Percentiles rank a stretch among this genome's conserved stretches.
phyloP scores from a whole-genome alignment of 2,113 vertebrate genomes.

The Leptodactylus fuscus region DNA sequence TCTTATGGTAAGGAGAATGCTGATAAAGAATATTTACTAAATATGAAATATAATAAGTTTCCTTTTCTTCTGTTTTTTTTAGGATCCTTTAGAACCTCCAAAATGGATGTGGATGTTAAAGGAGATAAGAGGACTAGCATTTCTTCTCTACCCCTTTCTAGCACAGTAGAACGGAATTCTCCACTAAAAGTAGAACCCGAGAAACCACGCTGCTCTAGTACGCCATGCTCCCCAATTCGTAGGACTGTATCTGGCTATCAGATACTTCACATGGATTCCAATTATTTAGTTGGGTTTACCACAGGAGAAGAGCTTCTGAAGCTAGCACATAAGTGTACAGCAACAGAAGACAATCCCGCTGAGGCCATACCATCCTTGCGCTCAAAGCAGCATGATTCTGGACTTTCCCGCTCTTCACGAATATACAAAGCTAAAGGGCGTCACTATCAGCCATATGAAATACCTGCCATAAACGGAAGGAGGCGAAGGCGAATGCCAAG shows the following conservation, averaged over 20 bases:
- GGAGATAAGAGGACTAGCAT: conserved; percentile 82
- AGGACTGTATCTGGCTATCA: conserved; percentile 89
- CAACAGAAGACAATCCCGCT: conserved; percentile 76
- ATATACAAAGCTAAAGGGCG: conserved; percentile 87
- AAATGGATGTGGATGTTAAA: conserved; percentile 91
- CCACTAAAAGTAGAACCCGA: conserved; percentile 79
- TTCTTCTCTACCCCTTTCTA: conserved; percentile 79
- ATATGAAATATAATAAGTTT: neutral
- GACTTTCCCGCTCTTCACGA: conserved; percentile 81
- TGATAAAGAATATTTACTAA: neutral
- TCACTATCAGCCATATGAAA: conserved; percentile 94
- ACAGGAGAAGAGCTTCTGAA: conserved; percentile 95
- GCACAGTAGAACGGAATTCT: conserved; percentile 75
- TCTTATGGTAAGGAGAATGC: no score
- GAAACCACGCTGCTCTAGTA: conserved; percentile 92
- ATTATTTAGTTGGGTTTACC: conserved; percentile 93
- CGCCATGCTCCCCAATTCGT: conserved; percentile 90
- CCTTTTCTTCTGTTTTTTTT: conserved; percentile 70
- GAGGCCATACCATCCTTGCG: conserved; percentile 74
- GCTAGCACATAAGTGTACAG: conserved; percentile 84
- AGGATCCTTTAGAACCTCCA: conserved; percentile 69
- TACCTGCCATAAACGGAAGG: conserved; percentile 86
- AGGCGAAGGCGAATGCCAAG: conserved; percentile 90
- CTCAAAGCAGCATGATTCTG: conserved; percentile 82
- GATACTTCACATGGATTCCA: conserved; percentile 97